Base-by-base conservation (phyloP, 2,888 invertebrate species). In the Eupithecia insigniata region DNA sequence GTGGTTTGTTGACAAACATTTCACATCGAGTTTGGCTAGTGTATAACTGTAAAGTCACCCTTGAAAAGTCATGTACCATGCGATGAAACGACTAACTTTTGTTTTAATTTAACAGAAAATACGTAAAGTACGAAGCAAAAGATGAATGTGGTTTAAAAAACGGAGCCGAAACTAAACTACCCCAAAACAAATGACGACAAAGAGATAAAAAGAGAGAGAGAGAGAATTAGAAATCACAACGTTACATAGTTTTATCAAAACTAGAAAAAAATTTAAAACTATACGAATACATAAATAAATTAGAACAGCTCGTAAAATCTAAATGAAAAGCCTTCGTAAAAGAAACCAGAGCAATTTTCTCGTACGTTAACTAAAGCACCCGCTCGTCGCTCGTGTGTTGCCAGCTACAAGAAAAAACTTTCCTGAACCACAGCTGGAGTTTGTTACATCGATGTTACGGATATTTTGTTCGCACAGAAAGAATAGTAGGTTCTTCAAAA, bases 401-500 rank as follows among this genome's bases (percentile, higher is more conserved):
- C 28, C 66, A 71, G 69, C 39, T 61, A 60, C 67, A 26, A 51
- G 58, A 67, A 71, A 74, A 74, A 74, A 67, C 69, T 73, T 70
- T 46, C 30, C 71, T 64, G 62, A 36, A 71, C 71, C 74, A 16
- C 74, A 74, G 71, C 71, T 73, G 18, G 55, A 69, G 70, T 67
- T 70, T 55, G 67, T 70, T 12, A 5, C 14, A 55, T 65, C 62
- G n/a, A 62, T 65, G 69, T 67, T 71, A 74, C 74, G 69, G 69
- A 74, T 74, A 69, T 71, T 69, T 73, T 74, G 71, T 71, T 67
- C 74, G 67, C 65, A 58, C 60, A 55, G 46, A 30, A 39, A 26
- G 26, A 26, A 39, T n/a, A 62, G 30, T 64, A 26, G 14, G 4
- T 64, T 3, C 4, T 12, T 62, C 12, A 32, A 62, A 62, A 32